phyloP scores from a whole-genome alignment of 2,888 invertebrate species.

The Steromphala cineraria region DNA sequence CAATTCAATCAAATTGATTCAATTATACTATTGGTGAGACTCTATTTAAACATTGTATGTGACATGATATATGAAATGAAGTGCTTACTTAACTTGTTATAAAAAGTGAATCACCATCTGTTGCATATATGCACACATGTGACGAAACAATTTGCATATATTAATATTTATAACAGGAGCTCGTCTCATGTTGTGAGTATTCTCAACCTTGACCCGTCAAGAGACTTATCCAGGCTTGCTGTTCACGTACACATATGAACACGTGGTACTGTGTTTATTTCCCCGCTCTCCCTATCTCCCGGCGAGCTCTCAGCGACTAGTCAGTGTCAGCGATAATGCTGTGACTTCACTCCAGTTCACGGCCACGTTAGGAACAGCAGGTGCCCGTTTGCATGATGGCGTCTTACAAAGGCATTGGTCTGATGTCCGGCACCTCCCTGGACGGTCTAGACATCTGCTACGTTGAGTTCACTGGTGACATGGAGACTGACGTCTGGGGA shows the following conservation, averaged over 20 bases:
- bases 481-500: conserved; percentile 64
- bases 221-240: not conserved
- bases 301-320: not conserved
- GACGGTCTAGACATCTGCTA: conserved; percentile 71
- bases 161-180: too few species aligned
- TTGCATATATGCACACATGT: too few species aligned
- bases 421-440: conserved; percentile 71
- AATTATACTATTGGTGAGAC: too few species aligned
- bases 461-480: conserved; percentile 66
- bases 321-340: not conserved
- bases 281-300: too few species aligned
- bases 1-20: too few species aligned
- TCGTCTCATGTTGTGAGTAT: not conserved
- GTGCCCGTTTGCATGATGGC: conserved; percentile 47
- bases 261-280: too few species aligned
- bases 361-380: not conserved
- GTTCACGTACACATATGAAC: too few species aligned
- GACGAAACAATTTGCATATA: too few species aligned
- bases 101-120: too few species aligned
- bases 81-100: too few species aligned
- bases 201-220: not conserved
- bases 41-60: too few species aligned
- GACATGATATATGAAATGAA: too few species aligned
- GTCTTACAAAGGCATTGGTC: conserved; percentile 64
- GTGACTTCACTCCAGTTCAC: not conserved